Conservation (phyloP, 2,888 invertebrate species). For the Hofmannophila pseudospretella region DNA sequence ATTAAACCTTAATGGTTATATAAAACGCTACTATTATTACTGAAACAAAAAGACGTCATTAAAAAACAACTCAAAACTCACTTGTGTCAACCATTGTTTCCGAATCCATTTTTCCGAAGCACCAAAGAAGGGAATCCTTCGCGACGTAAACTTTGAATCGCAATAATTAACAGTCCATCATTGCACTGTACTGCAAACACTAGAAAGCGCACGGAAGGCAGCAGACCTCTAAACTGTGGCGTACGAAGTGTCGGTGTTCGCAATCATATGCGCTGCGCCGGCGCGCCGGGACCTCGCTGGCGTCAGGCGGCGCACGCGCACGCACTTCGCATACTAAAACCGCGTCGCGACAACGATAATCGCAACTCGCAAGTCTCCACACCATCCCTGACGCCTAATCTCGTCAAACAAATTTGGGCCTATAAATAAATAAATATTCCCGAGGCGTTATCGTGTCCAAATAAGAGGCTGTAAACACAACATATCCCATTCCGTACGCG, state of each 20-base stretch:
- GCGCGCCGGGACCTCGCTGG: slow-evolving; percentile 44
- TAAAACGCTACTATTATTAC: no score
- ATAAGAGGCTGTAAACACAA: slow-evolving; percentile 49
- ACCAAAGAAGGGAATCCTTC: slow-evolving; percentile 19
- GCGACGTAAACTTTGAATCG: slow-evolving; percentile 17
- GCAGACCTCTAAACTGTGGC: slow-evolving; percentile 49
- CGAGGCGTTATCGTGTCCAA: slow-evolving; percentile 54
- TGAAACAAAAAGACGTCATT: no score
- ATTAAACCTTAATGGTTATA: no score
- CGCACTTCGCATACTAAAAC: slow-evolving; percentile 73
- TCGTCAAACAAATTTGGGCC: slow-evolving; percentile 55
- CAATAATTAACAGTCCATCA: slow-evolving; percentile 50
- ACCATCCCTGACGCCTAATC: slow-evolving; percentile 54
- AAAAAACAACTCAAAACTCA: slow-evolving; percentile 18
- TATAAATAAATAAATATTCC: slow-evolving; percentile 57
- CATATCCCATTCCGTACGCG: slow-evolving; percentile 41
- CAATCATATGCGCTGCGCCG: slow-evolving; percentile 36
- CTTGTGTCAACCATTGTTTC: slow-evolving; percentile 36
- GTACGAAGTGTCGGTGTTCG: slow-evolving; percentile 48
- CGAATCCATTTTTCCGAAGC: slow-evolving; percentile 23
- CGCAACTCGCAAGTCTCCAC: slow-evolving; percentile 25
- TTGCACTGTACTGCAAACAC: slow-evolving; percentile 57
- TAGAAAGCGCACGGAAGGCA: slow-evolving; percentile 55
- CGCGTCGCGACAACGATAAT: slow-evolving; percentile 57
- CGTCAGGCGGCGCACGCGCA: slow-evolving; percentile 65